Percentiles rank a stretch among this genome's conserved stretches.
Evolutionary conservation across 2,888 invertebrate genomes (phyloP).

Genomic region (Aleiodes alternator): DNA sequence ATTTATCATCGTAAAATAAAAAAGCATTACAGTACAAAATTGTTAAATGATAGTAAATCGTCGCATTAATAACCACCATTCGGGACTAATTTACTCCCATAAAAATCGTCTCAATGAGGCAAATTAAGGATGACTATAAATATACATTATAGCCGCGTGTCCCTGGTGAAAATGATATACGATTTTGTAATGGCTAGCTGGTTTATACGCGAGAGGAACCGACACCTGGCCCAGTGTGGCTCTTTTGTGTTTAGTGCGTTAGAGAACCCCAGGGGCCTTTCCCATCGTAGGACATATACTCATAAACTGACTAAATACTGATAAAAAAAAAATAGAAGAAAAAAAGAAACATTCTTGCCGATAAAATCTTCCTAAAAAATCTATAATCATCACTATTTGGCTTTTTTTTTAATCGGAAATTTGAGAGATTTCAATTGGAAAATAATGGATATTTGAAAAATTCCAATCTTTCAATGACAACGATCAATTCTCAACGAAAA

Average conservation of each 20-base stretch:
- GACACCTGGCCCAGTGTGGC: constrained; percentile 68
- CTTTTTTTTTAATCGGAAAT: background rate
- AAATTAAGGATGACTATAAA: constrained; percentile 66
- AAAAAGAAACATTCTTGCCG: constrained; percentile 9
- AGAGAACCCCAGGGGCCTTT: constrained; percentile 47
- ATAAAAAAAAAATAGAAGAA: constrained; percentile 25
- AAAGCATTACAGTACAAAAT: constrained; percentile 22
- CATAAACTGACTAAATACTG: constrained; percentile 41
- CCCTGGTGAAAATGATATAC: constrained; percentile 72
- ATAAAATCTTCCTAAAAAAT: constrained; percentile 1
- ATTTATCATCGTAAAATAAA: constrained; percentile 21
- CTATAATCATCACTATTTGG: background rate
- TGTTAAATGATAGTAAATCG: constrained; percentile 38
- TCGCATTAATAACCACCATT: constrained; percentile 44
- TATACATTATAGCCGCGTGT: constrained; percentile 64
- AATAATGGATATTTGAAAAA: background rate
- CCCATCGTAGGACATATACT: constrained; percentile 56
- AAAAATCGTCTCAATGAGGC: constrained; percentile 69
- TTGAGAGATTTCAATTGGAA: background rate
- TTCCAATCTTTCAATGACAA: background rate
- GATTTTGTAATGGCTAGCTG: constrained; percentile 72
- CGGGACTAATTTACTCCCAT: constrained; percentile 65
- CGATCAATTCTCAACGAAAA: background rate
- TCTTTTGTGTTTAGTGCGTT: constrained; percentile 60
- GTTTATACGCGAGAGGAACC: constrained; percentile 60